Evolutionary conservation across 2,888 invertebrate genomes (phyloP), one percentile per base, ranked within the genome.

Genomic region (Nebria salina): DNA sequence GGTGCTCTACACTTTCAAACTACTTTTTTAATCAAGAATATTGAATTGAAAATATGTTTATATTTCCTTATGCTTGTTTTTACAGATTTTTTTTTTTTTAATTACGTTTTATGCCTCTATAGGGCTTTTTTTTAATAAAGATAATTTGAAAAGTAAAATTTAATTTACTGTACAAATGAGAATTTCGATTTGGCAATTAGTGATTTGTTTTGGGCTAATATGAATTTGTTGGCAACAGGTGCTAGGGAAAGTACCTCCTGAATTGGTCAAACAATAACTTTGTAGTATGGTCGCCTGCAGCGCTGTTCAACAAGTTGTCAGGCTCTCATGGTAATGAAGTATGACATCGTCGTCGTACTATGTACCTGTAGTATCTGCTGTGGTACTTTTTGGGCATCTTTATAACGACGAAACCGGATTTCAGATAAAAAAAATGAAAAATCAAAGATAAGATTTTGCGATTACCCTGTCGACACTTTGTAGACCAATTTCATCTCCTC

Each of bases 281-380:
- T 43, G 42, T n/a, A 65, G 25, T 54, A 20, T 66, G 79, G 73
- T 74, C 79, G 79, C 79, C 79, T 66, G 79, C 66, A 79, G 79
- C 79, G 79, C 79, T 79, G 75, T 74, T 79, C 79, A 79, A 79
- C 79, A 79, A 79, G 79, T 79, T 79, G 79, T 79, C 79, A 75
- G 42, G 79, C 70, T 70, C 15, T 73, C 79, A 79, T 79, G 79
- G 54, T 75, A 79, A 79, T 79, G 79, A 79, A 79, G 79, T 68
- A 79, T 70, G 72, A 65, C 64, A 25, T 54, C 54, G 73, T 68
- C 34, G 42, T 43, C 73, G 34, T 66, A 20, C 25, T 66, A 66
- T 11, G 66, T 25, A 66, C 66, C 9, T 13, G 66, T 13, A 66
- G 34, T 34, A 5, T 34, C 6, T 13, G 7, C 6, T 34, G 34